Evolutionary conservation across 2,888 invertebrate species (phyloP), one percentile per base, ranked within the genome.

Genomic region (Blera fallax): DNA sequence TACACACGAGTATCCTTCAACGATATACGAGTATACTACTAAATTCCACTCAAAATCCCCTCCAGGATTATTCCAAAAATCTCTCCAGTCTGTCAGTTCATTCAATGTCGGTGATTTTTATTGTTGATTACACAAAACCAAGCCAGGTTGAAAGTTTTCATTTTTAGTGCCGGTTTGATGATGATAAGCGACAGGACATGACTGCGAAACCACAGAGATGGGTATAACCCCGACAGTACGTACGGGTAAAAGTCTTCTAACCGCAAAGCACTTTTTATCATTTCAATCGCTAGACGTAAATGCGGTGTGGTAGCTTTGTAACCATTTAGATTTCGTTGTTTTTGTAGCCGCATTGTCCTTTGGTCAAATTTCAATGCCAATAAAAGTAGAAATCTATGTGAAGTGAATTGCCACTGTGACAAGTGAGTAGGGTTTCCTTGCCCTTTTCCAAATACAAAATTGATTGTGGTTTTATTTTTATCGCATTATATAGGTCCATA

Each of bases 391-490:
- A 50, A 21, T 18, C 37, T 21, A 52, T 50, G 29, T 34, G 48
- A 65, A 65, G 45, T 65, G 48, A 48, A 64, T 48, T 48, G 21
- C 48, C 18, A 18, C 29, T 48, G 32, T 48, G 50, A 34, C 48
- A 65, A 21, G 32, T 50, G 64, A 65, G 64, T 48, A 48, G 64
- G 64, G 64, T 65, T n/a, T 32, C 48, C 16, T 29, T 29, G 29
- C 45, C 45, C 16, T 24, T 27, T 52, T 52, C 11, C 4, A 52
- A 52, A 27, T 14, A 27, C 52, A 24, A 52, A 52, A 52, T 29
- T 29, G 16, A 8, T 62, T 29, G 62, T 16, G 64, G 34, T 21
- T 32, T 18, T 48, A 34, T 21, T 16, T 45, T 34, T 65, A 24
- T 24, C 24, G 2, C 24, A 24, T 24, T 24, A n/a, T 24, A 24